Conservation (phyloP, 2,113 vertebrate species). For the Tachysurus fulvidraco region DNA sequence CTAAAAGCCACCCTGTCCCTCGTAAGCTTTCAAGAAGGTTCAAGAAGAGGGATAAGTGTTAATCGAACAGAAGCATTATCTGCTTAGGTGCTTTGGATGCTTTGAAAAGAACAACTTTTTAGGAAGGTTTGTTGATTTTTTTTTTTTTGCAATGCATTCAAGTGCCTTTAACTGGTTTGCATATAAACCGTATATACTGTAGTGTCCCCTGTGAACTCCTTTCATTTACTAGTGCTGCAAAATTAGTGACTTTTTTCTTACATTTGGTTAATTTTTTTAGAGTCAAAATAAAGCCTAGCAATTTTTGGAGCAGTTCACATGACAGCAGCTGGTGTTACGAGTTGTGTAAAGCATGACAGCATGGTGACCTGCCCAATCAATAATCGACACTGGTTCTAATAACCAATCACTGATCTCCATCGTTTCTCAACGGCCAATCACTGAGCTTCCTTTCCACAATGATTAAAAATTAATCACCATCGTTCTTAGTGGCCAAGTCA, state of each 20-base stretch:
- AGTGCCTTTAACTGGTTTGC: too few relatives aligned
- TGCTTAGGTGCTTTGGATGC: background rate
- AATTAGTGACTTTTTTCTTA: background rate
- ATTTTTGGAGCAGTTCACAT: background rate
- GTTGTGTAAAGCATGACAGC: background rate
- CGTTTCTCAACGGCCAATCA: too few relatives aligned
- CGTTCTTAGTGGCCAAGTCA: too few relatives aligned
- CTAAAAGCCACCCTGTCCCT: background rate
- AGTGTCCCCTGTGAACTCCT: background rate
- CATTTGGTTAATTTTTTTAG: background rate
- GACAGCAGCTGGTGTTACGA: background rate
- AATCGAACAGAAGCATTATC: slow-evolving; percentile 5
- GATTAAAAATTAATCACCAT: background rate
- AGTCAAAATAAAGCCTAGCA: background rate
- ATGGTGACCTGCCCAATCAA: background rate
- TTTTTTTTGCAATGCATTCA: too few relatives aligned
- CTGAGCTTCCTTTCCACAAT: background rate
- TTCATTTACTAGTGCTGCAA: background rate
- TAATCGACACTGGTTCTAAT: background rate
- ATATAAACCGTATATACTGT: too few relatives aligned
- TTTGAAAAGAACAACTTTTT: slow-evolving; percentile 1
- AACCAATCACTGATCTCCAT: background rate
- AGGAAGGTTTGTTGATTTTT: background rate
- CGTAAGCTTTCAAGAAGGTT: background rate
- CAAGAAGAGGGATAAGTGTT: background rate